Evolutionary conservation across 2,113 vertebrate genomes (phyloP), one percentile per base, ranked within the genome.

Genomic region (Glaucidium brasilianum): DNA sequence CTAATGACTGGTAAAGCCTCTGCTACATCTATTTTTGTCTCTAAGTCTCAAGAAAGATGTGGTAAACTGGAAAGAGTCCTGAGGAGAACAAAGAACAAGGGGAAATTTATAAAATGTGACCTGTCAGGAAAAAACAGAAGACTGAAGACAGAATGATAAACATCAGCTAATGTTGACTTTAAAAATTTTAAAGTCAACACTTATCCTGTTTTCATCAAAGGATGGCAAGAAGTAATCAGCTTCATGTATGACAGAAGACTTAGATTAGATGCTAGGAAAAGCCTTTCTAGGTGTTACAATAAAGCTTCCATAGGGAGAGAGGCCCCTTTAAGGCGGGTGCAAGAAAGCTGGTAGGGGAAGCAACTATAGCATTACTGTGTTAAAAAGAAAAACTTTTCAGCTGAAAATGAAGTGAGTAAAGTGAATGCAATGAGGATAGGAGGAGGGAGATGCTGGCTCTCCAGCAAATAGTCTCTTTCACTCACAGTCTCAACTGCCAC

Each of bases 21-120:
- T 81, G 60, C 76, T 89, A 47, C 68, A 43, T 91, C 91, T 96
- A 92, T 96, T 96, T 97, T 91, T 56, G 91, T 84, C 64, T 92
- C 71, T 89, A 52, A 81, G 2, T 89, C 94, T 94, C 95, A 81
- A 94, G 59, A 87, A 97, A 96, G 80, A 92, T 89, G 84, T 94
- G 60, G 94, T 75, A 94, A 95, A 91, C 68, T 92, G 91, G 95
- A 95, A 96, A 95, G 59, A 52, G 47, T 92, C 91, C 84, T 92
- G 62, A 92, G 29, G 45, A 96, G 79, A 90, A 95, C 75, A 96
- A 88, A 96, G 86, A 97, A 92, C 85, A 93, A 92, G n/a, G 49
- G 64, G n/a, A 96, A 96, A 96, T 92, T 96, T 89, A 78, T 83
- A 87, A 96, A 96, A 97, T 94, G 50, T 91, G 91, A 94, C 63